Evolutionary conservation across 2,113 vertebrate species (phyloP).

Genomic region (Myanophis thanlyinensis): DNA sequence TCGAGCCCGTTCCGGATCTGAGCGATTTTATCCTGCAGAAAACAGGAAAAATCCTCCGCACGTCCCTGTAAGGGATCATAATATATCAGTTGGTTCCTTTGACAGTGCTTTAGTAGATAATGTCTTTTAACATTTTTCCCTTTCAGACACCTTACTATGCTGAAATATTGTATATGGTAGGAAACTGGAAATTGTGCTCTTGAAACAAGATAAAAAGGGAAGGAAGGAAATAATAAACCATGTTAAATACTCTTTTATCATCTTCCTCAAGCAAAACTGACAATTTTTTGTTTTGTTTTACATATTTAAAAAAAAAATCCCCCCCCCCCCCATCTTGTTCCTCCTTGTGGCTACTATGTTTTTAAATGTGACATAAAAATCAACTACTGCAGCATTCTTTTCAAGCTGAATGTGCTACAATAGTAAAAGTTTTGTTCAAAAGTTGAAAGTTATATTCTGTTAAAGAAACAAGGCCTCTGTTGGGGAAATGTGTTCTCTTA

Average conservation of each 20-base stretch:
- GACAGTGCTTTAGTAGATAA: neutral
- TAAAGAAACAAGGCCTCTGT: neutral
- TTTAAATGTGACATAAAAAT: neutral
- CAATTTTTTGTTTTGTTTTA: neutral
- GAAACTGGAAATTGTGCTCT: neutral
- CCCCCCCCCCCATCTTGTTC: too few relatives aligned
- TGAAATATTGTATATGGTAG: neutral
- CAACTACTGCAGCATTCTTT: neutral
- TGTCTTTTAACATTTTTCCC: neutral
- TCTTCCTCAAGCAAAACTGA: fast-evolving
- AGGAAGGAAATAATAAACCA: neutral
- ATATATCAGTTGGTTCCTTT: neutral
- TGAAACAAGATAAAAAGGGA: neutral
- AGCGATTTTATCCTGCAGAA: too few relatives aligned
- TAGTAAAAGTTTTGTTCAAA: neutral
- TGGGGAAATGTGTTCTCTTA: neutral
- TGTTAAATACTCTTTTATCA: neutral
- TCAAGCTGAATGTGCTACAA: neutral
- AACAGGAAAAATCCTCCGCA: too few relatives aligned
- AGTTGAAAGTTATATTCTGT: neutral
- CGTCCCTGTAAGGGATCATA: too few relatives aligned
- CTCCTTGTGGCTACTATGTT: neutral
- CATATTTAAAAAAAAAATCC: neutral
- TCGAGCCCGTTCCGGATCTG: too few relatives aligned
- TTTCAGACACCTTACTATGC: neutral